Evolutionary conservation across 2,888 invertebrate species (phyloP).

Genomic region (Lochmaea capreae): DNA sequence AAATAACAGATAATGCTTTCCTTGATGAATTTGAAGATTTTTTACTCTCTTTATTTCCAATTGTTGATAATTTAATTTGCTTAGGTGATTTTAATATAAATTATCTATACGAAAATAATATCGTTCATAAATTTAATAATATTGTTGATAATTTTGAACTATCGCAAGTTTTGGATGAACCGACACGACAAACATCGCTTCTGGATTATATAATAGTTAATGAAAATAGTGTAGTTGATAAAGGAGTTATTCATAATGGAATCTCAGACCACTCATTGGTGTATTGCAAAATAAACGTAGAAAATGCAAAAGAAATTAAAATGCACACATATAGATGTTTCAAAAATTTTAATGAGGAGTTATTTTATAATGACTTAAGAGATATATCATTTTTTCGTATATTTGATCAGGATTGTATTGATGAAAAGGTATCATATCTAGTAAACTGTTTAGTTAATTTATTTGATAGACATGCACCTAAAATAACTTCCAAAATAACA

Average conservation of each 20-base stretch:
- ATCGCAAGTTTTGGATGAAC: no score
- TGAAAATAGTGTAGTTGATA: no score
- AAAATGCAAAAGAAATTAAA: not conserved
- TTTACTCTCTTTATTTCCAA: not conserved
- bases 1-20: not conserved
- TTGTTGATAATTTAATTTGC: constrained; percentile 9
- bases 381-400: constrained; percentile 13
- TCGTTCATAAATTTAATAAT: no score
- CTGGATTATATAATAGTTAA: no score
- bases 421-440: constrained; percentile 9
- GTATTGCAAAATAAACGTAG: constrained; percentile 7
- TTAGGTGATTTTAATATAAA: constrained; percentile 15
- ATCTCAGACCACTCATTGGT: constrained; percentile 14
- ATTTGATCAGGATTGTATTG: constrained; percentile 8
- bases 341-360: constrained; percentile 18
- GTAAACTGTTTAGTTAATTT: constrained; percentile 11
- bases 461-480: constrained; percentile 4
- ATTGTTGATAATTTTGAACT: no score
- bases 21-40: constrained; percentile 22
- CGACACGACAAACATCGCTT: no score
- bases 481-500: no score
- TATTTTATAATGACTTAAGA: constrained; percentile 14
- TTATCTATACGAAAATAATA: not conserved
- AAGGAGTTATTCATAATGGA: constrained; percentile 1
- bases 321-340: constrained; percentile 20